Base-by-base conservation (phyloP, 2,797 vertebrate species). In the Alectoris magna region DNA sequence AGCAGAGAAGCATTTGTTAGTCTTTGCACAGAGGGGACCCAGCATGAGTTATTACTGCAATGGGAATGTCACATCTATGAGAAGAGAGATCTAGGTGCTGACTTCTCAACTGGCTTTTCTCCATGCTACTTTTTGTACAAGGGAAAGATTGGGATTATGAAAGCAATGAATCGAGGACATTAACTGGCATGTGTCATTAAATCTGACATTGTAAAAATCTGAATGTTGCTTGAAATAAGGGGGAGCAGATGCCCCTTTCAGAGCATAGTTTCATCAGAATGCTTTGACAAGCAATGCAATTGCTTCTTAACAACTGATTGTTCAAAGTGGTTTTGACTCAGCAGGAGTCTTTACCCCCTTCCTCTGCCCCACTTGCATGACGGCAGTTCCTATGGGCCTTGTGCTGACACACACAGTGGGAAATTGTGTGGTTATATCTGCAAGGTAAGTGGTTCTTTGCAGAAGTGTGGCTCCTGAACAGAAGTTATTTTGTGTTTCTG, bases 401-500 rank as follows among this genome's bases (percentile, higher is more conserved):
- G 5, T 64, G 85, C 60, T 84, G 36, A 21, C 56, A 63, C 12
- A 10, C 15, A 53, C 5, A 46, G 4, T 51, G 74, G 43, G 63
- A 88, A 71, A 59, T 44, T 24, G 41, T 34, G 3, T 38, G 64
- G 38, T 69, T 72, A 38, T 55, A 75, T 46, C 76, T 73, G 59
- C 48, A 39, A 59, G 53, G 84, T 83, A 58, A 71, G 62, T 21
- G 46, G 68, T 86, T 94, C 18, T 46, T 55, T 74, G 75, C 88
- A 80, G 86, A 72, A 62, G 38, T 66, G 69, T 2, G 0, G 60
- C 46, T 90, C 43, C 77, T 71, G 74, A 48, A 7, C 60, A 76
- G 68, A 39, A 73, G 84, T 60, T 82, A 44, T 36, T 91, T 84
- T 87, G 26, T 74, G 68, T 59, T 94, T 74, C 81, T 88, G 1